Base-by-base conservation (phyloP, 2,888 invertebrate genomes). In the Abscondita cerata region DNA sequence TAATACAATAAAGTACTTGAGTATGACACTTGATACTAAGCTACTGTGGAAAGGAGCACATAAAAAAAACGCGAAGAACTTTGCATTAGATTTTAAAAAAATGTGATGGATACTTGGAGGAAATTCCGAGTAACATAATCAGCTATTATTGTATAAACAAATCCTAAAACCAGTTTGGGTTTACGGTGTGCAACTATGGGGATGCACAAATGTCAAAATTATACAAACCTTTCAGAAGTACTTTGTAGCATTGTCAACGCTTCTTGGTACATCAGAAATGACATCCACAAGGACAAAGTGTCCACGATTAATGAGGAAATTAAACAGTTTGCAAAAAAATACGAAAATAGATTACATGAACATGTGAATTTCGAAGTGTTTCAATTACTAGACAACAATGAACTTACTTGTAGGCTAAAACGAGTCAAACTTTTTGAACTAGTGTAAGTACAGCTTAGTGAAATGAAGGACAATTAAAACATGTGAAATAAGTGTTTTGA, bases 1-100 rank as follows among this genome's bases (percentile, higher is more conserved):
- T 8, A 55, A 65, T 15, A 44, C 44, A 16, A 67, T 62, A 2
- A 67, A 69, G 66, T 70, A 70, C 53, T 65, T 72, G 1, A 70
- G 67, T 12, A 63, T 71, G 13, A 62, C 65, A 33, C 58, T 70
- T 5, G 68, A 71, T 47, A 44, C 57, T 20, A 52, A 62, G 25
- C 48, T 69, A 6, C 65, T 51, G 19, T 52, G 40, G 13, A 52
- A 38, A 40, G 5, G 3, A 1, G 19, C 25, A 13, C 12, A 9
- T 38, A 44, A 19, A 53, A 36, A 53, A 52, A 34, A 13, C 18
- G 19, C 11, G 19, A 38, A 33, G 19, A 11, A 19, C n/a, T n/a
- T 41, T 19, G 13, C 36, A n/a, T 2, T 36, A 2, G 11, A 11
- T 3, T 13, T 11, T 6, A 57, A 16, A 18, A 58, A 52, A 52